These are phyloP conservation scores for Cyclura pinguis DNA, from an alignment of 2,797 vertebrate species.

Conservation along the genomic window DNA sequence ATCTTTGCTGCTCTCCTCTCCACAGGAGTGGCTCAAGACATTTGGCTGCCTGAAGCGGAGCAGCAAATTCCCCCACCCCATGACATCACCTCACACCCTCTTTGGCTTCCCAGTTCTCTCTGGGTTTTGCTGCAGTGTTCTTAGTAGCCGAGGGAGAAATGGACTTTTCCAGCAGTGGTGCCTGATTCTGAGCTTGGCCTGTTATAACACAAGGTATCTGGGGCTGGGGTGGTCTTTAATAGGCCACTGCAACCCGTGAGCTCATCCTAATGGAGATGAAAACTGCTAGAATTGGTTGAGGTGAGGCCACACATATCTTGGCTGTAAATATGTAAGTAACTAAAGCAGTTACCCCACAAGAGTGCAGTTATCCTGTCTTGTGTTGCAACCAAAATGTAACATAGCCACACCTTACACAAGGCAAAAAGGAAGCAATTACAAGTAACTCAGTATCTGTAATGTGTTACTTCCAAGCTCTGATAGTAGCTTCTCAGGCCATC, in stretches of 20 bases:
- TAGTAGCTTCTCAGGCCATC: too few relatives aligned
- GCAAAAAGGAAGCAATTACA: too few relatives aligned
- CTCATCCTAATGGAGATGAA: background rate
- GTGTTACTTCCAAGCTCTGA: too few relatives aligned
- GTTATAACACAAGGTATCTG: background rate
- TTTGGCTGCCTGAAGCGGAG: background rate
- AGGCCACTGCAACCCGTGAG: background rate
- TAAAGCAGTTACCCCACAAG: too few relatives aligned
- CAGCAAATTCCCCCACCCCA: background rate
- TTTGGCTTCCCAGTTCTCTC: background rate
- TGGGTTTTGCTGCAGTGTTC: background rate
- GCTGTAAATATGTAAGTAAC: too few relatives aligned
- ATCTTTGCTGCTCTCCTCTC: background rate
- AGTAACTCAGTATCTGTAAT: too few relatives aligned
- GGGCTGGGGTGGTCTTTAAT: background rate
- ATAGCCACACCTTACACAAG: too few relatives aligned
- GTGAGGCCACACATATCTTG: too few relatives aligned
- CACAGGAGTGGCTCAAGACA: background rate
- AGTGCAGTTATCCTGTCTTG: too few relatives aligned
- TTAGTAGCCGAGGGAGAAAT: background rate
- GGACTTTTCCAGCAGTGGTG: background rate
- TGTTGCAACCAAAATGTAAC: too few relatives aligned
- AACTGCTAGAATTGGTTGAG: background rate
- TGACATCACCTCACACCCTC: background rate
- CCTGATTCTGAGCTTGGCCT: background rate